Evolutionary conservation across 1,140 invertebrate species (phyloP), one percentile per base, ranked within the genome.

Genomic region (Mya arenaria): DNA sequence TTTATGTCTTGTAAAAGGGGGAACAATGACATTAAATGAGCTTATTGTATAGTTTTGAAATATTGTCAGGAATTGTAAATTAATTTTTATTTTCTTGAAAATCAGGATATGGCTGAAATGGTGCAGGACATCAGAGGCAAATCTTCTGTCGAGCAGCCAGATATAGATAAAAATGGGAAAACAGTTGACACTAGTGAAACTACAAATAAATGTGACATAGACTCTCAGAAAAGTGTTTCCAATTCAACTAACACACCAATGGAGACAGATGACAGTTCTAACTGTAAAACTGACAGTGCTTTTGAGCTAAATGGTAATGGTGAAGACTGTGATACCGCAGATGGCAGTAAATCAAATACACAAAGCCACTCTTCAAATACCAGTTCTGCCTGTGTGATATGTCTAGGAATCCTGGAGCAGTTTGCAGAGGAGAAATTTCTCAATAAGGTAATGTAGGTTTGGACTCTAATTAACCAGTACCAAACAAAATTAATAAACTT

Each of bases 341-440:
- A 8, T 15, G 58, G 10, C 13, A 13, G 28, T n/a, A n/a, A n/a
- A n/a, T n/a, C n/a, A n/a, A n/a, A n/a, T n/a, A n/a, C n/a, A n/a
- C n/a, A n/a, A n/a, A n/a, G n/a, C n/a, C n/a, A n/a, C n/a, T n/a
- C n/a, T n/a, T n/a, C n/a, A n/a, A n/a, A 23, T 52, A n/a, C 48
- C 48, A 52, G 48, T 3, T n/a, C 19, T 1, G 25, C 74, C 17
- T 88, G 87, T 77, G 65, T 80, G 1, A 65, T 77, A 1, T 90
- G 89, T 85, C 62, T 90, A 8, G 89, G 88, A 32, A 86, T 90
- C 25, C 79, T 90, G 60, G 86, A 89, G 48, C 48, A 87, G 17
- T 84, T 80, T 72, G 74, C 75, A 28, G 84, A 82, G 13, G 79
- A 84, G n/a, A 30, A 77, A 28, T 89, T 87, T 58, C 71, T 87